Base-by-base conservation (phyloP, 2,888 invertebrate genomes). In the Eristalinus aeneus region DNA sequence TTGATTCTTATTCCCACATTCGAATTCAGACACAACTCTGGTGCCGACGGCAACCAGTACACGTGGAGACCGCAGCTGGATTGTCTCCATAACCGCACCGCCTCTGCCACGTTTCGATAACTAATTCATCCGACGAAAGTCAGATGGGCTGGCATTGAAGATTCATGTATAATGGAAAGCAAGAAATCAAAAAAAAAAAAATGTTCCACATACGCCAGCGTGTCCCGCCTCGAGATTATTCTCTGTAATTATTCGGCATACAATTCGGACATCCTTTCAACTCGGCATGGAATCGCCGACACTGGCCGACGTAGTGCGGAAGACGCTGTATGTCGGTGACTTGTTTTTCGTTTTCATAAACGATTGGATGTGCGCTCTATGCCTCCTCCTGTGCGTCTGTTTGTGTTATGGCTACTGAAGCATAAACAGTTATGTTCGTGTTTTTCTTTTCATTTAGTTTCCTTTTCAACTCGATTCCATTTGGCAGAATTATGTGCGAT, bases 401-500 rank as follows among this genome's bases (percentile, higher is more conserved):
- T 0, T 46, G 16, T 46, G 46, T 16, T 39, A 16, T 46, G 31
- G 46, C 61, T 72, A 72, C 61, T 60, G 46, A 12, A n/a, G 39
- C 61, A 36, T 72, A 27, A 32, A 53, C 63, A 72, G 63, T 71
- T 61, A 39, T 22, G 22, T 16, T 16, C 22, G 58, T 39, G 12
- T 71, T 31, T 32, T 3, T 68, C 27, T 39, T 58, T 11, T 39
- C 11, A 22, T 63, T 63, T 36, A 36, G 9, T 58, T 10, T 58
- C 9, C 39, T 20, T 71, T 60, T 71, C 58, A 58, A 71, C 69
- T 60, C 11, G 34, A 60, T 46, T 31, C 60, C 60, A 58, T 61
- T 61, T 71, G 22, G 60, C 22, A 36, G 58, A 69, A 69, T 58
- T 58, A 69, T 58, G 11, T 58, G 27, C 11, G 39, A 69, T 69